A percentile compares a stretch with the other conserved stretches of the same genome.
phyloP scores from a whole-genome alignment of 2,797 vertebrate species.

The Glossophaga mutica region DNA sequence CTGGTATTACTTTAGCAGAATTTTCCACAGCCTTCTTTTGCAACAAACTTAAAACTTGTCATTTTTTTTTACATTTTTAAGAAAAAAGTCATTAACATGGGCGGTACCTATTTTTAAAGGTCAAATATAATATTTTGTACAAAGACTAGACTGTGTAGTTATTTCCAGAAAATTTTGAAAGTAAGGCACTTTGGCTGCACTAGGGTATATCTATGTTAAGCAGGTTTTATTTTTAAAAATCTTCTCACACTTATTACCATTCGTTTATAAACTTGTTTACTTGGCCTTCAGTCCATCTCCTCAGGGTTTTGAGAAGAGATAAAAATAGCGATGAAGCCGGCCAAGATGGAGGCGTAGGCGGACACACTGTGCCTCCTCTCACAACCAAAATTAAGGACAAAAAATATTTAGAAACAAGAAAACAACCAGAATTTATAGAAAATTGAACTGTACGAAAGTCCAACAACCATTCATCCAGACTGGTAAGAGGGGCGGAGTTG shows the following conservation, averaged over 20 bases:
- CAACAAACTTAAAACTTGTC: constrained; percentile 10
- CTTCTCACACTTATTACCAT: neutral
- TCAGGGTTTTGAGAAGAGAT: constrained; percentile 14
- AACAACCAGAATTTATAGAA: too few species aligned
- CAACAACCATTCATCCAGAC: too few species aligned
- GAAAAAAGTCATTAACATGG: neutral
- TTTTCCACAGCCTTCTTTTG: constrained; percentile 27
- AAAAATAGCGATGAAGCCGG: constrained; percentile 45
- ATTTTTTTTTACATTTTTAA: constrained; percentile 50
- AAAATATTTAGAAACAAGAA: too few species aligned
- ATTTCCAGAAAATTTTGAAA: constrained; percentile 34
- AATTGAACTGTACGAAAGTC: too few species aligned
- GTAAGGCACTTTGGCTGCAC: constrained; percentile 8
- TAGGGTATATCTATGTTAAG: neutral
- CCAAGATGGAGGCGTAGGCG: too few species aligned
- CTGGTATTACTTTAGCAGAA: neutral
- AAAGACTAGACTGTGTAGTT: neutral
- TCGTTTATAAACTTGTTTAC: constrained; percentile 35
- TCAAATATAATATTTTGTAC: constrained; percentile 49
- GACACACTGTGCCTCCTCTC: too few species aligned
- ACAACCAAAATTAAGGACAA: too few species aligned
- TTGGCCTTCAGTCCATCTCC: neutral
- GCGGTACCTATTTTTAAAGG: constrained; percentile 42
- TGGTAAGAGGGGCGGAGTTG: too few species aligned
- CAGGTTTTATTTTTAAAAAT: neutral